Evolutionary conservation across 2,113 vertebrate species (phyloP), one percentile per base, ranked within the genome.

Genomic region (Climacteris rufus): DNA sequence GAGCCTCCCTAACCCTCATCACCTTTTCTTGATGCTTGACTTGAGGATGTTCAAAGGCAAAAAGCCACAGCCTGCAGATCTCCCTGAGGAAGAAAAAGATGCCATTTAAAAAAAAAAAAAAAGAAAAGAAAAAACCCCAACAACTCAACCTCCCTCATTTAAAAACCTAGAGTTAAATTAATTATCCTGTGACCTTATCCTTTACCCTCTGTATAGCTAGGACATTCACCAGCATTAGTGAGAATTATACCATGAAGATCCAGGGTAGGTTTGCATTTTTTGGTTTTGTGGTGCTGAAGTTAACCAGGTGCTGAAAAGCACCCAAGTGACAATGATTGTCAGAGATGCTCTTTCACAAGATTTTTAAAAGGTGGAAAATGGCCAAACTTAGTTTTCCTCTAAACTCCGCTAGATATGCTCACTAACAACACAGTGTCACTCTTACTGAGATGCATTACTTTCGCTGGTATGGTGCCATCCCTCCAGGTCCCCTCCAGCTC

Each of bases 21-120:
- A 97, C 97, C 98, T 97, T 96, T 98, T 97, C 97, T 96, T 98
- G 98, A 98, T 96, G 97, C 97, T 95, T 97, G 94, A 97, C 97
- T 98, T 98, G 93, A 92, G 96, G 93, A 97, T 98, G 98, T 98
- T 99, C 98, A 99, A 99, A 99, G 98, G 98, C 98, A 98, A 97
- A 97, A 95, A 97, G 96, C 94, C 95, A 92, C 97, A 93, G 96
- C 89, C 97, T 83, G 74, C 71, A 83, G 93, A 94, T 94, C 93
- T 97, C 97, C 97, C 97, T 7, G 50, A 95, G 95, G 97, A 94
- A 81, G 88, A 95, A 86, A 95, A 92, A 24, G 35, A 97, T 85
- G 97, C 90, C 89, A 93, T 94, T 96, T 35, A 94, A 85, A 92
- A 83, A 88, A 90, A 74, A 88, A 72, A 64, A 64, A 63, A 63